Base-by-base conservation (phyloP, 2,888 invertebrate species). In the Neocrepidodera transversa region DNA sequence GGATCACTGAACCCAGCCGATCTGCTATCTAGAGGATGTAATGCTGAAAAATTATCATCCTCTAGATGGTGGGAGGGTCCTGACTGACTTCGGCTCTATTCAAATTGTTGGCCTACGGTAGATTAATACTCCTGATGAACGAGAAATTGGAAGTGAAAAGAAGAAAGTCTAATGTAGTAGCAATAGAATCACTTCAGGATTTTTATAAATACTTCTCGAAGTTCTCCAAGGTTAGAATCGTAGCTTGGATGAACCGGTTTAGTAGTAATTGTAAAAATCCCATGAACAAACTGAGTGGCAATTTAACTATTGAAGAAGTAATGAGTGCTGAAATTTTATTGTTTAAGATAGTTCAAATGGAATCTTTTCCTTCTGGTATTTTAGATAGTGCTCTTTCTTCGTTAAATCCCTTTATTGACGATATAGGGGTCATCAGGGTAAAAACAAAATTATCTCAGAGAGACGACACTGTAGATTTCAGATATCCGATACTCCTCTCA, bases 1-100 rank as follows among this genome's bases (percentile, higher is more conserved):
- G 60, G 60, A 4, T 28, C 20, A 4, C 6, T 36, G 16, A 60
- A 57, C 43, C 56, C 60, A 26, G 60, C 43, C 18, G 60, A 58
- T 16, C 11, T 58, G 6, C 36, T 47, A 2, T 59, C 49, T 38
- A 45, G 59, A 30, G 54, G 59, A 17, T 59, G 54, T 26, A 26
- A 23, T 1, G n/a, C 49, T 7, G 47, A 30, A 18, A 6, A 36
- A 16, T 26, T 58, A 11, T 16, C 47, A n/a, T 3, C 36, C 2
- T 45, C 26, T 11, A 52, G 40, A 45, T 59, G 59, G 48, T 59
- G 54, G 54, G 49, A 54, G 49, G 59, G 45, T 8, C 58, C 58
- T 35, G 11, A 20, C 3, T 58, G 52, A 49, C 23, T 45, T 7
- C 30, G 10, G 30, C 30, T 30, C 10, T 5, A 30, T 30, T 7